Evolutionary conservation across 2,888 invertebrate species (phyloP), one percentile per base, ranked within the genome.

Genomic region (Graphium colonna): DNA sequence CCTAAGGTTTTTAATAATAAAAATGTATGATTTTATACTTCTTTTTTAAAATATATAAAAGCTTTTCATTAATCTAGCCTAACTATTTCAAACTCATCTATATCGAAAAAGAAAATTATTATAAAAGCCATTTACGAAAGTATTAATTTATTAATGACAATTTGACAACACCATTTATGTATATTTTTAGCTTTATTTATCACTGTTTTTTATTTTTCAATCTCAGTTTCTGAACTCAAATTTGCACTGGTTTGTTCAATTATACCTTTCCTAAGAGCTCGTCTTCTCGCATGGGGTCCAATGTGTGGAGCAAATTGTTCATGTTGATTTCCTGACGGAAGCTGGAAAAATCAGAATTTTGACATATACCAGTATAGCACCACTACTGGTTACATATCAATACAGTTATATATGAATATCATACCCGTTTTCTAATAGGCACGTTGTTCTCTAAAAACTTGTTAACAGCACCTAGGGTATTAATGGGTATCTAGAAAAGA

Each of bases 401-500:
- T 26, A 7, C 26, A 26, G 7, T 26, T 26, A 5, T 26, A 26
- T 26, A 26, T 33, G 33, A n/a, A n/a, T n/a, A n/a, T 8, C 44
- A 43, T 39, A 82, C 67, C 56, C 71, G 69, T 69, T 83, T 87
- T 40, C 78, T 73, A 16, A 64, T 68, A 3, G 68, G 69, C 15
- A 83, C 79, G 56, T 87, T 91, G 67, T 92, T 92, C 62, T 90
- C 91, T 52, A 94, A 76, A 58, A 94, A 87, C 63, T 90, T 90
- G 67, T 92, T 93, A 1, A 94, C 93, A 8, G 93, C 93, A 33
- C 91, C 90, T 50, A 94, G 76, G 0, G 93, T 92, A 45, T 92
- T 91, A 67, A 93, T 92, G 53, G 93, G 93, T 63, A 93, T 93
- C 93, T 93, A 79, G 60, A 86, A 85, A 61, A 8, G 12, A 16